phyloP scores from a whole-genome alignment of 2,113 vertebrate genomes.

The Parus major region DNA sequence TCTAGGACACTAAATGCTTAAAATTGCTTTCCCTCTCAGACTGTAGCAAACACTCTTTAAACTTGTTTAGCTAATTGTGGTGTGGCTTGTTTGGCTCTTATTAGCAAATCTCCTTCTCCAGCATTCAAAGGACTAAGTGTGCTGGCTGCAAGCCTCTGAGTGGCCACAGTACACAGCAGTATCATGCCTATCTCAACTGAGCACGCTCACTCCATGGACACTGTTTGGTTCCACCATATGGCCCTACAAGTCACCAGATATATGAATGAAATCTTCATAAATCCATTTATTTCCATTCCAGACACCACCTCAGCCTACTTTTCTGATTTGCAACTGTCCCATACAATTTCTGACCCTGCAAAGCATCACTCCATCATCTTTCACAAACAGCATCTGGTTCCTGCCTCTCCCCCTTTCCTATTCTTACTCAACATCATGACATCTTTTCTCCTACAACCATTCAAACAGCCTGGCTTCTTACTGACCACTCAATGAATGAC shows the following conservation, averaged over 20 bases:
- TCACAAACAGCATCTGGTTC: not conserved
- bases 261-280: not conserved
- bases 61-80: not conserved
- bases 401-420: not conserved
- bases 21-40: not conserved
- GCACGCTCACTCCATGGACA: not conserved
- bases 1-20: constrained; percentile 62
- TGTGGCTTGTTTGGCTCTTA: not conserved
- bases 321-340: not conserved
- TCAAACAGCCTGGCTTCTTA: not conserved
- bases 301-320: not conserved
- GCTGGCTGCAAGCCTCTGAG: not conserved
- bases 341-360: not conserved
- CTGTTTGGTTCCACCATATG: not conserved
- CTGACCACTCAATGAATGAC: not conserved
- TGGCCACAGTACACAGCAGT: not conserved
- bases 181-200: not conserved
- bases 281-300: not conserved
- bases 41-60: not conserved
- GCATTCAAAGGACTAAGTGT: not conserved
- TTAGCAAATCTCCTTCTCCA: not conserved
- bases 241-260: not conserved
- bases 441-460: not conserved
- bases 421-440: not conserved
- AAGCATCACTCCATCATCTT: not conserved